Conservation (phyloP, 2,888 invertebrate genomes). For the Nemotelus pantherinus region DNA sequence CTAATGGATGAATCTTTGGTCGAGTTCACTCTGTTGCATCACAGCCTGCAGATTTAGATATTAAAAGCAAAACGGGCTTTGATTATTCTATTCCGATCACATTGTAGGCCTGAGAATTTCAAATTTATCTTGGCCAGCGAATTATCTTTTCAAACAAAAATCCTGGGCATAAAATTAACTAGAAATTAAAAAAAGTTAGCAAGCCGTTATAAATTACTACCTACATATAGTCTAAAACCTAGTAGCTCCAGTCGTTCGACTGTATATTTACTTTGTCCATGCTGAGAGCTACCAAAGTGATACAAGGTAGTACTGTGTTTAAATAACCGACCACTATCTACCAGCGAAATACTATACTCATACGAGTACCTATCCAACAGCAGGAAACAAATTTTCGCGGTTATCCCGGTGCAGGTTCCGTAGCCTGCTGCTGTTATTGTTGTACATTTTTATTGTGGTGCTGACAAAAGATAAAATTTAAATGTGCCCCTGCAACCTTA, state of each 20-base stretch:
- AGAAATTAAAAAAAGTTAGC: constrained; percentile 31
- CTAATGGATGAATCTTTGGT: constrained; percentile 25
- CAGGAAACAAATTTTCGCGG: constrained; percentile 38
- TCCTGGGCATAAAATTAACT: constrained; percentile 28
- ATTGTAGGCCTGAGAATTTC: too few relatives aligned
- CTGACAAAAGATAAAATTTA: constrained; percentile 41
- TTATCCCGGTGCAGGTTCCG: constrained; percentile 26
- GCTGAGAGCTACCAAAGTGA: not conserved
- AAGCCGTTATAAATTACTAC: constrained; percentile 7
- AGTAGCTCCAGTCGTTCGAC: not conserved
- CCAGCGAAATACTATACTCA: not conserved
- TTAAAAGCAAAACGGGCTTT: not conserved
- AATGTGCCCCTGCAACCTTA: constrained; percentile 23
- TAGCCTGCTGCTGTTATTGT: constrained; percentile 26
- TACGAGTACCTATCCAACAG: not conserved
- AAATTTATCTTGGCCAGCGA: too few relatives aligned
- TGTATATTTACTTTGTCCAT: not conserved
- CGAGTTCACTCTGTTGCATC: not conserved
- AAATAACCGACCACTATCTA: not conserved
- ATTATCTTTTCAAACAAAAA: not conserved
- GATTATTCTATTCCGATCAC: too few relatives aligned
- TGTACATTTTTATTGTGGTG: constrained; percentile 29
- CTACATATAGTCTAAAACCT: too few relatives aligned
- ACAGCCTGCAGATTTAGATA: constrained; percentile 11
- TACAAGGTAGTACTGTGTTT: constrained; percentile 32